Percentiles rank a stretch among this genome's conserved stretches.
phyloP scores from a whole-genome alignment of 1,140 invertebrate genomes.

The Cecropterus lyciades region DNA sequence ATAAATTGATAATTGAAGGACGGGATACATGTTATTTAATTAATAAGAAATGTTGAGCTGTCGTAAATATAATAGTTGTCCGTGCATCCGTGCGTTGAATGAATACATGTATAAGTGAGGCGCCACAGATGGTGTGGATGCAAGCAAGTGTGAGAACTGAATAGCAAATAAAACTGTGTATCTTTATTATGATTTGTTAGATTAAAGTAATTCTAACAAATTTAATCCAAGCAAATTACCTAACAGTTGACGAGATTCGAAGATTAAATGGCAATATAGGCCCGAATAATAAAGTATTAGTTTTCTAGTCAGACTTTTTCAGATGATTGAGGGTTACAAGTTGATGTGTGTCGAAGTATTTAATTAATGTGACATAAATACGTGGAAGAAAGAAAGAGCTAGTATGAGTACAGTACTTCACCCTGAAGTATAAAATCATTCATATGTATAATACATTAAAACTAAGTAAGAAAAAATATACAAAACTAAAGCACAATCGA shows the following conservation, averaged over 20 bases:
- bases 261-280: background rate
- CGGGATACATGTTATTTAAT: conserved; percentile 27
- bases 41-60: conserved; percentile 15
- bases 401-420: background rate
- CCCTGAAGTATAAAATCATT: too few species aligned
- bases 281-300: conserved; percentile 12
- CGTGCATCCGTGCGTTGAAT: conserved; percentile 30
- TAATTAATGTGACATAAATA: background rate
- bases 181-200: conserved; percentile 32
- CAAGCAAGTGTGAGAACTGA: conserved; percentile 32
- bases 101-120: conserved; percentile 20
- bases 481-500: too few species aligned
- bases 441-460: too few species aligned
- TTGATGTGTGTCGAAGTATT: background rate
- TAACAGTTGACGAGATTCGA: background rate
- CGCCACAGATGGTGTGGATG: conserved; percentile 23
- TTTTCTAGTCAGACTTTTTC: conserved; percentile 28
- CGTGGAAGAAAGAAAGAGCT: background rate
- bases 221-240: background rate
- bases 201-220: conserved; percentile 7
- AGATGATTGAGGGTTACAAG: background rate
- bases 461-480: too few species aligned
- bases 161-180: conserved; percentile 26
- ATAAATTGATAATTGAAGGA: conserved; percentile 16
- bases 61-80: conserved; percentile 31